Base-by-base conservation (phyloP, 2,797 vertebrate genomes). In the Pangasius sanitwongsei region DNA sequence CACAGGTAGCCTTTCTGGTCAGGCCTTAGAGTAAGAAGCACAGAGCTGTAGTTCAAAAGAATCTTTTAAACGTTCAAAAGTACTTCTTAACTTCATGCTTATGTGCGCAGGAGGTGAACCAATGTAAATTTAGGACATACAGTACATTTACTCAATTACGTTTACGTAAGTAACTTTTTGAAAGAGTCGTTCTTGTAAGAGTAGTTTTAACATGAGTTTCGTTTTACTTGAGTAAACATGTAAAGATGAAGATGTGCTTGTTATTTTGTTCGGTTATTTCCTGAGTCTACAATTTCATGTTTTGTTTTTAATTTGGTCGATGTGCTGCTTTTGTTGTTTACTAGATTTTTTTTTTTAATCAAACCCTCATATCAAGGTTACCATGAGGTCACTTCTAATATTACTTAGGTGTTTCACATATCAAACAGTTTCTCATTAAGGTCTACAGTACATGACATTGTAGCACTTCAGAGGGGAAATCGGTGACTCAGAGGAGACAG, bases 1-100 rank as follows among this genome's bases (percentile, higher is more conserved):
- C 55, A 59, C 78, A 59, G 80, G 81, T 83, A 63, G 57, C 20
- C 20, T 82, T 82, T 83, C 34, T 61, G 80, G 20, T 83, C 5
- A 13, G 0, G 34, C 11, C 59, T 63, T 20, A 41, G 11, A 37
- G 18, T 37, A 70, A 34, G 48, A 48, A 70, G 44, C 48, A 85
- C 8, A n/a, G 48, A 55, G 50, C 65, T 69, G 16, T 23, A 37
- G 67, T 85, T 85, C 83, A 85, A 34, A 11, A 37, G 28, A 55
- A 69, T 83, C 37, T 34, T 82, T 82, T 12, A 82, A 82, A 12
- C 11, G 11, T 59, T 13, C 12, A 82, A 41, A 82, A 41, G 50
- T 12, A 81, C 28, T 59, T 34, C 53, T 81, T 81, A 59, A 53
- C 48, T 41, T 84, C 31, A 77, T 77, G n/a, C 31, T 41, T 48